Base-by-base conservation (phyloP, 2,113 vertebrate genomes). In the Larimichthys polyactis region DNA sequence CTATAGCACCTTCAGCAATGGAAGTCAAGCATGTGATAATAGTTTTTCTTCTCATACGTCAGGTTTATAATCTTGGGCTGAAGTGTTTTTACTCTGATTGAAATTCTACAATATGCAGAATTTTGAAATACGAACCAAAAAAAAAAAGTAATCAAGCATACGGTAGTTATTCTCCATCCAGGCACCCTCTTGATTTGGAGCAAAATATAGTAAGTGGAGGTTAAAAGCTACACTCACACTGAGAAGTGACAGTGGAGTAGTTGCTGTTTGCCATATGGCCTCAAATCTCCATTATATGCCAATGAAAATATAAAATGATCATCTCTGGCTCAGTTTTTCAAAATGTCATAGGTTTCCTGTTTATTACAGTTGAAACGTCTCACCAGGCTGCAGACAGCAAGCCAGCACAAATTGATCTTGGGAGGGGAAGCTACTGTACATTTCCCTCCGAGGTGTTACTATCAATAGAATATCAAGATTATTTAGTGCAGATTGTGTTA, bases 391-490 rank as follows among this genome's bases (percentile, higher is more conserved):
- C 57, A 72, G 52, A 59, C 27, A 16, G 72, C 1, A 0, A 46
- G 65, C 57, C 49, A 65, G 40, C 58, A 58, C 55, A 49, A 2
- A 49, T 19, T 67, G 68, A 36, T 72, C 19, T 16, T 4, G 4
- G 52, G 32, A 79, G 60, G 7, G 1, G 15, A 17, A 54, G 43
- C 29, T 17, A 22, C 36, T 43, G 8, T 43, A 40, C 19, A 17
- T 51, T 58, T 68, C 7, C 20, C 20, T 49, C 20, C 29, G 36
- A 27, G 29, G 64, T 64, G 43, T 71, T 58, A 36, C 55, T n/a
- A 46, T 68, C 27, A 57, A 74, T 57, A 49, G 11, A 40, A 57
- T 32, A 63, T 49, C 32, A 79, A 27, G 67, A 63, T 79, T 49
- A 71, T 55, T 74, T 57, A 64, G 29, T 60, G 24, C 55, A 75